Conservation (phyloP, 2,797 vertebrate species). For the Rhinogobio ventralis region DNA sequence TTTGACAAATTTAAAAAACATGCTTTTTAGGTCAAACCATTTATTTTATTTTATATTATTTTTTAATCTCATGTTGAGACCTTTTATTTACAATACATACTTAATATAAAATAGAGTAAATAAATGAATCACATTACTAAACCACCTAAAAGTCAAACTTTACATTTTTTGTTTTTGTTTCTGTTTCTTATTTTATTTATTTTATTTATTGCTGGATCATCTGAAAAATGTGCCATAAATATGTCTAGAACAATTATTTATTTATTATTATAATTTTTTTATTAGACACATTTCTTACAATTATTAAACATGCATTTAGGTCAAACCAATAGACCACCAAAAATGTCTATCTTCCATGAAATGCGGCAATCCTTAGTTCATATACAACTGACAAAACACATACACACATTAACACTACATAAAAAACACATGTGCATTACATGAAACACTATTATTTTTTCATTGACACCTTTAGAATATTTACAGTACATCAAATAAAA, state of each 20-base stretch:
- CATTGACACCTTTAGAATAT: background rate
- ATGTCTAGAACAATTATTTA: background rate
- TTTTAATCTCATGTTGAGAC: no score
- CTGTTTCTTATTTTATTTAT: no score
- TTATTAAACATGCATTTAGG: constrained; percentile 2
- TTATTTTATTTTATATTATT: no score
- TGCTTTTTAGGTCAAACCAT: background rate
- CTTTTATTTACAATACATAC: no score
- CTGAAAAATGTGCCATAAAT: background rate
- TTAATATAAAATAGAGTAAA: no score
- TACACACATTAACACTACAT: background rate
- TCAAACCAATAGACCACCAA: background rate
- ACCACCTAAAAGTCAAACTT: no score
- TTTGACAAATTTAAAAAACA: background rate
- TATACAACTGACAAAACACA: background rate
- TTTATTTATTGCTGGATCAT: background rate
- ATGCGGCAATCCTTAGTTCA: background rate
- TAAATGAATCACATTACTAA: no score
- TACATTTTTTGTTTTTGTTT: no score
- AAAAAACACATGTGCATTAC: constrained; percentile 2
- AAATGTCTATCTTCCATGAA: background rate
- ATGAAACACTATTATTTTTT: background rate
- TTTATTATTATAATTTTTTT: background rate
- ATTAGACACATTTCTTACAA: background rate
- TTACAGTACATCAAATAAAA: background rate